A percentile compares a stretch with the other conserved stretches of the same genome.
Evolutionary conservation across 2,888 invertebrate genomes (phyloP).

Genomic region (Meta bourneti): DNA sequence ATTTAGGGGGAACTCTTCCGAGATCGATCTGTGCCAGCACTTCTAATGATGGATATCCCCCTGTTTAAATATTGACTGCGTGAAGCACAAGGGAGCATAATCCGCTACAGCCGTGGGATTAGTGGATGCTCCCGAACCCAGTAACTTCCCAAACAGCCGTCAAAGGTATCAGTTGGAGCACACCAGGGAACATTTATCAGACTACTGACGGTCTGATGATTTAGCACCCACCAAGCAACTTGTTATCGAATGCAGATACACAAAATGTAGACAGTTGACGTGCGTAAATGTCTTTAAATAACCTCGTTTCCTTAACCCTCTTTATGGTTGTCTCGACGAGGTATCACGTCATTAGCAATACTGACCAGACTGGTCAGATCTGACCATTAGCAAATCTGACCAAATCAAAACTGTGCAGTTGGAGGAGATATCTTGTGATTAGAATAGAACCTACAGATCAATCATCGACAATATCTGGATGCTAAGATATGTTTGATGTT

Average conservation of each 20-base stretch:
- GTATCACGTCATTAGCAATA: no score
- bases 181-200: no score
- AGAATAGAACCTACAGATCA: no score
- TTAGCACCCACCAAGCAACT: neutral
- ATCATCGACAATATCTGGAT: no score
- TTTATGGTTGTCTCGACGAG: no score
- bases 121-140: neutral
- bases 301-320: no score
- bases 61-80: conserved; percentile 20
- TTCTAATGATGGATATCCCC: conserved; percentile 11
- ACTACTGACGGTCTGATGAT: neutral
- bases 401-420: no score
- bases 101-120: neutral
- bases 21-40: neutral
- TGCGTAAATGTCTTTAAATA: no score
- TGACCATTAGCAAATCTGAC: no score
- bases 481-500: no score
- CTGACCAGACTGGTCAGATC: no score
- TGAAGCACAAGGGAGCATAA: neutral
- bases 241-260: neutral
- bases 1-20: neutral
- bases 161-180: neutral
- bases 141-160: neutral
- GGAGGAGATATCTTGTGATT: no score
- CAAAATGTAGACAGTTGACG: neutral